Base-by-base conservation (phyloP, 2,888 invertebrate genomes). In the Folsomia manolachei region DNA sequence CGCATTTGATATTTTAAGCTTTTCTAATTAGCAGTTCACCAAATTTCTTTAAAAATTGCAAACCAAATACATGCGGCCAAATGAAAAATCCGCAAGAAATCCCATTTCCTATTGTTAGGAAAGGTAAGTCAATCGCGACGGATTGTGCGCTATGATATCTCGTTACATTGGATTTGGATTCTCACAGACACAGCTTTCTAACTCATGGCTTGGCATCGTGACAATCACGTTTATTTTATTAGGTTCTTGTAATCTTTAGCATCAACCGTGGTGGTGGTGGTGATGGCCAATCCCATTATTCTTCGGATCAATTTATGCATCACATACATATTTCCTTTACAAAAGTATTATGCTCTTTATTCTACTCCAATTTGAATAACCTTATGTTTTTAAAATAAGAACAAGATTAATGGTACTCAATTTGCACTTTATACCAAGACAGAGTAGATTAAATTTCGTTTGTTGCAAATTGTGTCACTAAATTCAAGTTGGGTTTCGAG, bases 151-250 rank as follows among this genome's bases (percentile, higher is more conserved):
- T n/a, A n/a, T n/a, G n/a, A n/a, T n/a, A n/a, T 39, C 39, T 39
- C 4, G 39, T 39, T 39, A 39, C 39, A 39, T 39, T 14, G n/a
- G 7, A 56, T 7, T 56, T 56, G 56, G 19, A 56, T 56, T 56
- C 19, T 56, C 21, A 11, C 18, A 11, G 51, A 11, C 9, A 51
- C 9, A 64, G 25, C 64, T 64, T 64, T 64, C 64, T 64, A n/a
- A 64, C 64, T 64, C 19, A 14, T 11, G 19, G 7, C 27, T 64
- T 64, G 64, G 64, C 64, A 27, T 27, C 64, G 64, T 64, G 64
- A 64, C 64, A 64, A 64, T 64, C 39, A 27, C 25, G n/a, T 64
- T 27, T 64, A 25, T n/a, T 26, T 56, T 56, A 21, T 39, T 39
- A 39, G 4, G 7, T 39, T 39, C 39, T 39, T 39, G n/a, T n/a